These are phyloP conservation scores for Drosophila anceps DNA, from an alignment of 2,888 invertebrate species.

Conservation along the genomic window DNA sequence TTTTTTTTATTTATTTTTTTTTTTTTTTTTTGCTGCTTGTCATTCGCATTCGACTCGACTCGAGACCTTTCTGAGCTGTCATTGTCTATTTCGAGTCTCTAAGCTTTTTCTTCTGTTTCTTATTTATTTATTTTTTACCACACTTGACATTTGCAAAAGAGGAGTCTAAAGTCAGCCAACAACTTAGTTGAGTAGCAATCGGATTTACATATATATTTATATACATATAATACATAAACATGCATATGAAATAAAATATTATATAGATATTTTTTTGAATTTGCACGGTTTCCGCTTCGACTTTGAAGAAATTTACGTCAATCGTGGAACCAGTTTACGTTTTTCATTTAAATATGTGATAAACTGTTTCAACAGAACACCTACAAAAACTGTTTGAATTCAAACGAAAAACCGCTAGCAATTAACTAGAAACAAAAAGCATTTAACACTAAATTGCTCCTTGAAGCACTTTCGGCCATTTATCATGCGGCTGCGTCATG, in stretches of 20 bases:
- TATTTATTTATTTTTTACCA: not conserved
- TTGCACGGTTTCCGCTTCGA: conserved; percentile 6
- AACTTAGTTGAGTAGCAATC: conserved; percentile 4
- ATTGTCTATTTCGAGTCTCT: conserved; percentile 67
- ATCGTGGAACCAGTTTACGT: conserved; percentile 64
- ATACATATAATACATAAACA: not conserved
- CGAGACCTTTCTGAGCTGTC: conserved; percentile 68
- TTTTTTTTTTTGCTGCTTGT: conserved; percentile 35
- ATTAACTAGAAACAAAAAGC: conserved; percentile 10
- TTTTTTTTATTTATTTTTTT: conserved; percentile 13
- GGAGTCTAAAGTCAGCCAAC: conserved; percentile 4
- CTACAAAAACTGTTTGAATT: conserved; percentile 47
- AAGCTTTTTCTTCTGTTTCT: conserved; percentile 21
- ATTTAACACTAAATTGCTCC: conserved; percentile 11
- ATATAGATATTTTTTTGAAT: not conserved
- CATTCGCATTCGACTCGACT: conserved; percentile 50
- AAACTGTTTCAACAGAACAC: conserved; percentile 53
- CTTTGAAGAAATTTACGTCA: conserved; percentile 36
- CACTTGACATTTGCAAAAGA: conserved; percentile 5
- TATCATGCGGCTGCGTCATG: conserved; percentile 16
- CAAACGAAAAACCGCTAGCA: conserved; percentile 31
- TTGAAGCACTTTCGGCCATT: conserved; percentile 9
- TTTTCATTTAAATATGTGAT: conserved; percentile 52
- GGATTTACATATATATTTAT: conserved; percentile 1
- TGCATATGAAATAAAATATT: not conserved